A percentile compares a stretch with the other conserved stretches of the same genome.
These are phyloP conservation scores for Smittia sp. DNA, from an alignment of 2,888 invertebrate genomes.

Conservation along the genomic window DNA sequence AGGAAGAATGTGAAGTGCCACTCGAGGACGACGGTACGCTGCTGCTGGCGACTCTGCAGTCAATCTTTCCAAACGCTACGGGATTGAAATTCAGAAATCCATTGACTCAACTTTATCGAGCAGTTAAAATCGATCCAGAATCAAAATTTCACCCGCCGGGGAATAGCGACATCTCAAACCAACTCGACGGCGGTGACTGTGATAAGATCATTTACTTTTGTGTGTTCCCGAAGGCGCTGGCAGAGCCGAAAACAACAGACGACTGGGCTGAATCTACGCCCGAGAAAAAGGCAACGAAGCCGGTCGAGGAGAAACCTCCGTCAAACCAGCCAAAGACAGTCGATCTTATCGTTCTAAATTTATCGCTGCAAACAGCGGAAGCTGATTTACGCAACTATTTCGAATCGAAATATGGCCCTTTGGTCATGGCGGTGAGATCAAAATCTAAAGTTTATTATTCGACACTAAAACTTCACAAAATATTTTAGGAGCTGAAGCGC, in stretches of 20 bases:
- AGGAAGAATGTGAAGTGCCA: constrained; percentile 16
- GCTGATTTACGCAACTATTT: constrained; percentile 3
- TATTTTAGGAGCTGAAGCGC: constrained; percentile 18
- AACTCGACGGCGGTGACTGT: background rate
- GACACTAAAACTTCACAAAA: too few species aligned
- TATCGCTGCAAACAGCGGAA: constrained; percentile 15
- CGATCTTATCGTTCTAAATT: constrained; percentile 34
- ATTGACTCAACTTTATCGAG: constrained; percentile 7
- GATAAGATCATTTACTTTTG: constrained; percentile 24
- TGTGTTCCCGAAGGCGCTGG: constrained; percentile 20
- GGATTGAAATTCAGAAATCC: constrained; percentile 29
- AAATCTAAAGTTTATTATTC: too few species aligned
- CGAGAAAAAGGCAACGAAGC: background rate
- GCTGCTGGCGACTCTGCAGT: background rate
- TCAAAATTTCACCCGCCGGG: background rate
- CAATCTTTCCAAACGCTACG: background rate
- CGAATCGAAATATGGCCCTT: constrained; percentile 17
- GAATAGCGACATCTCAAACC: background rate
- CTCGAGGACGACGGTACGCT: constrained; percentile 12
- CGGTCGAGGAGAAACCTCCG: background rate
- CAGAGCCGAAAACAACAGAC: background rate
- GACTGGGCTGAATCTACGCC: background rate
- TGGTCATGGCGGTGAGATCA: constrained; percentile 24
- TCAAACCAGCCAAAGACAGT: constrained; percentile 26
- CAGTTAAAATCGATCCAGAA: constrained; percentile 13